A percentile compares a stretch with the other conserved stretches of the same genome.
These are phyloP conservation scores for Epistrophe eligans DNA, from an alignment of 2,888 invertebrate genomes.

Conservation along the genomic window DNA sequence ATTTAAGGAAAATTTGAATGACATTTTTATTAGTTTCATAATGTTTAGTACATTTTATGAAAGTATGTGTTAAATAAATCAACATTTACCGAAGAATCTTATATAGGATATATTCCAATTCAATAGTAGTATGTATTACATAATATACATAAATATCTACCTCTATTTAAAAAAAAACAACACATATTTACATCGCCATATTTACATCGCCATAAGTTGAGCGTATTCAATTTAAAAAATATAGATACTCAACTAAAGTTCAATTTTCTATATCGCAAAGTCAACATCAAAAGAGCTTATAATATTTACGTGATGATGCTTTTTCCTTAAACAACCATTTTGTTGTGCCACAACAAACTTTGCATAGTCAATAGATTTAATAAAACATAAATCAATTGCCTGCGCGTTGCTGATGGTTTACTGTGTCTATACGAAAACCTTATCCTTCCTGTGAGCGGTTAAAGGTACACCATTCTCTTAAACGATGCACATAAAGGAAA, in stretches of 20 bases:
- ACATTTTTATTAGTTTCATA: no score
- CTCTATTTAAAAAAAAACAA: no score
- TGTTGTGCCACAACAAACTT: constrained; percentile 73
- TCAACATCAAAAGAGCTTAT: constrained; percentile 59
- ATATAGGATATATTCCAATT: no score
- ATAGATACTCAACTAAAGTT: constrained; percentile 52
- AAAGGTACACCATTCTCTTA: constrained; percentile 74
- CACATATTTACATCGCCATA: neutral
- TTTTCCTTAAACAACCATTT: constrained; percentile 61
- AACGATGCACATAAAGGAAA: constrained; percentile 74
- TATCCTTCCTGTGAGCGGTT: constrained; percentile 74
- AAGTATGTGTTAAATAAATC: no score
- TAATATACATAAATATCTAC: no score
- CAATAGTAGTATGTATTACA: no score
- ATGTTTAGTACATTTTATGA: no score
- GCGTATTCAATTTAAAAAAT: constrained; percentile 57
- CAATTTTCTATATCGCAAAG: constrained; percentile 58
- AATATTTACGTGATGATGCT: constrained; percentile 57
- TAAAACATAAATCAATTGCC: constrained; percentile 75
- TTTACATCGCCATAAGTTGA: neutral
- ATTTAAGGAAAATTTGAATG: no score
- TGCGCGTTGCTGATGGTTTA: constrained; percentile 4
- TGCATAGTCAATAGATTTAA: constrained; percentile 76
- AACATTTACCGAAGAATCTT: no score
- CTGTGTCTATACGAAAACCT: constrained; percentile 62